Base-by-base conservation (phyloP, 2,797 vertebrate genomes). In the Tokudaia muenninki region DNA sequence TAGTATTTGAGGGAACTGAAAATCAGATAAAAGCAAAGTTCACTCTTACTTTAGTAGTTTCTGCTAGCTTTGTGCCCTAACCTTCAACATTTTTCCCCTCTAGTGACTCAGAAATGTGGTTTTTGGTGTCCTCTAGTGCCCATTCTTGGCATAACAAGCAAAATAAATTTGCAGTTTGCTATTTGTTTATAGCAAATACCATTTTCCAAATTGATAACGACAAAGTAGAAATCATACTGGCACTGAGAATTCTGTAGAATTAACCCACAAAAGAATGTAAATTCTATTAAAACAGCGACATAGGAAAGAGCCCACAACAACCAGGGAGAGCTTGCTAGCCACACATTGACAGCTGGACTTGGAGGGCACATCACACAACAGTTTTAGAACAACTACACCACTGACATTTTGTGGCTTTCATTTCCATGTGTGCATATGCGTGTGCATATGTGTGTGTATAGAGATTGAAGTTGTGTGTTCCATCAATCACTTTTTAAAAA, bases 81-180 rank as follows among this genome's bases (percentile, higher is more conserved):
- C 11, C 5, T 31, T n/a, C 57, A 3, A 21, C 41, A 44, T 24
- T 4, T 31, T 77, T 52, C 61, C 16, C 11, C 47, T 17, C 29
- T 37, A 55, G 41, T 55, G n/a, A 78, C 50, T 86, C 17, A 92
- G 59, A 87, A 92, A 2, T 65, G 59, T 3, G 41, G 65, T 86
- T 26, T 13, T 65, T 94, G 29, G 77, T 63, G 94, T 0, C 96
- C 70, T 44, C 95, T 96, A 52, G 82, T 90, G 96, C 74, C 26
- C 17, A 0, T 19, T 70, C 0, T 70, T 94, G 84, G 80, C 24
- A 96, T n/a, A 95, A 59, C 93, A 93, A 11, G 1, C 47, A 67
- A 61, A 61, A 81, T 13, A 90, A 7, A 83, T 94, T 63, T 8
- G 29, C 87, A 80, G 34, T n/a, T 74, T 41, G 83, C n/a, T 13